Conservation (phyloP, 2,113 vertebrate genomes). For the Spea bombifrons region DNA sequence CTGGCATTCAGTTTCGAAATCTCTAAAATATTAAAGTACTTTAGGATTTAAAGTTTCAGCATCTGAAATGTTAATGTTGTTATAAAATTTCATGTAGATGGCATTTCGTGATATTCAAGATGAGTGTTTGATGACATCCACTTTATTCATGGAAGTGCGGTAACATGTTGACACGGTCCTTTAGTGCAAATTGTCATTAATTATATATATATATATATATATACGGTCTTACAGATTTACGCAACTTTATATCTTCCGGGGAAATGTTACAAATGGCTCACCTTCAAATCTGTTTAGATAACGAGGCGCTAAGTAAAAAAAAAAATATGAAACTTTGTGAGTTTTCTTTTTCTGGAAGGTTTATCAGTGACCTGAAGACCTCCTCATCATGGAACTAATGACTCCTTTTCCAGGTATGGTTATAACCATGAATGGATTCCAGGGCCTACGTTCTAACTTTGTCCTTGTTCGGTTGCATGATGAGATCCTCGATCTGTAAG, state of each 20-base stretch:
- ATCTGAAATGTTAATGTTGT: conserved; percentile 58
- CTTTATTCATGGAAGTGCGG: conserved; percentile 12
- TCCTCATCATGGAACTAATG: too few species aligned
- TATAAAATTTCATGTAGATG: conserved; percentile 47
- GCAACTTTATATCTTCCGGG: not conserved
- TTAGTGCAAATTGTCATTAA: not conserved
- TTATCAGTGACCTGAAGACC: too few species aligned
- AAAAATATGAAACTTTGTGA: not conserved
- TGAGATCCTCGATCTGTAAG: too few species aligned
- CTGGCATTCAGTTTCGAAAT: conserved; percentile 51
- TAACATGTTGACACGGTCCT: conserved; percentile 24
- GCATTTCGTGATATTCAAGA: conserved; percentile 43
- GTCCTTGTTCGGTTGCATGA: too few species aligned
- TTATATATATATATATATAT: not conserved
- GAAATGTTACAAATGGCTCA: not conserved
- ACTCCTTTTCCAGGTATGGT: too few species aligned
- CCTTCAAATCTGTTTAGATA: not conserved
- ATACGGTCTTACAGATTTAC: not conserved
- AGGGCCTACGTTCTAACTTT: too few species aligned
- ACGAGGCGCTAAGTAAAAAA: too few species aligned
- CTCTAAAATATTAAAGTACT: conserved; percentile 59
- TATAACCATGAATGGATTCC: too few species aligned
- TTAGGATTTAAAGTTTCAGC: conserved; percentile 59
- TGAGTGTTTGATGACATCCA: conserved; percentile 44
- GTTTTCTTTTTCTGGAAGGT: not conserved